Conservation (phyloP, 2,888 invertebrate genomes). For the Mesochorus sp. region DNA sequence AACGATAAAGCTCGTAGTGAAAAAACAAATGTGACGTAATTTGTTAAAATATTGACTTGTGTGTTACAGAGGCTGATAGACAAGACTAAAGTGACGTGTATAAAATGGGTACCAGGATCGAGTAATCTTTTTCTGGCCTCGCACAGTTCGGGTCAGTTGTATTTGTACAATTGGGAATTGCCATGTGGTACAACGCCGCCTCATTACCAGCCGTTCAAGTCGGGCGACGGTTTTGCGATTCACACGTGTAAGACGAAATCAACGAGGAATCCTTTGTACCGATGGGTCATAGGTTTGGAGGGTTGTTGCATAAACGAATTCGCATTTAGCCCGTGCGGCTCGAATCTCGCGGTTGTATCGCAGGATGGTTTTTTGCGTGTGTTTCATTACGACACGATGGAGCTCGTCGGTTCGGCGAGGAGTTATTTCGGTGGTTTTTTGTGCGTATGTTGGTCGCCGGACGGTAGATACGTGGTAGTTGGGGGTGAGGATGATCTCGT, state of each 20-base stretch:
- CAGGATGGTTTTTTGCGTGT: conserved; percentile 97
- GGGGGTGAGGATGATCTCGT: conserved; percentile 99
- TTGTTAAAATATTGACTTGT: conserved; percentile 43
- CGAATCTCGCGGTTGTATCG: conserved; percentile 96
- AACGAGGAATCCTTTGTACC: conserved; percentile 96
- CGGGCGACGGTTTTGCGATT: conserved; percentile 96
- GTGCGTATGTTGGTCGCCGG: conserved; percentile 99
- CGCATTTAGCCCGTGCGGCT: conserved; percentile 97
- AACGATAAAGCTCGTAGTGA: too few species aligned
- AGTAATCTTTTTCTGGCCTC: conserved; percentile 96
- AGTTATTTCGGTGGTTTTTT: conserved; percentile 99
- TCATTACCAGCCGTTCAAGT: conserved; percentile 97
- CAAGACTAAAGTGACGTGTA: conserved; percentile 97
- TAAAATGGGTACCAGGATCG: conserved; percentile 98
- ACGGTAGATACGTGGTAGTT: conserved; percentile 96
- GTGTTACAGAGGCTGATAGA: conserved; percentile 92
- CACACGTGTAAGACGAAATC: conserved; percentile 98
- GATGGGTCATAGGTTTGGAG: conserved; percentile 93
- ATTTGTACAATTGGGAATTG: conserved; percentile 98
- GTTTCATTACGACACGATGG: conserved; percentile 99
- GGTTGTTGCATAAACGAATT: conserved; percentile 96
- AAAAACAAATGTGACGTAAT: too few species aligned
- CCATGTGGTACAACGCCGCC: conserved; percentile 95
- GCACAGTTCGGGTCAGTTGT: conserved; percentile 97
- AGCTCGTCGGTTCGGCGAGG: conserved; percentile 94